Evolutionary conservation across 2,797 vertebrate genomes (phyloP).

Genomic region (Muscicapa striata): DNA sequence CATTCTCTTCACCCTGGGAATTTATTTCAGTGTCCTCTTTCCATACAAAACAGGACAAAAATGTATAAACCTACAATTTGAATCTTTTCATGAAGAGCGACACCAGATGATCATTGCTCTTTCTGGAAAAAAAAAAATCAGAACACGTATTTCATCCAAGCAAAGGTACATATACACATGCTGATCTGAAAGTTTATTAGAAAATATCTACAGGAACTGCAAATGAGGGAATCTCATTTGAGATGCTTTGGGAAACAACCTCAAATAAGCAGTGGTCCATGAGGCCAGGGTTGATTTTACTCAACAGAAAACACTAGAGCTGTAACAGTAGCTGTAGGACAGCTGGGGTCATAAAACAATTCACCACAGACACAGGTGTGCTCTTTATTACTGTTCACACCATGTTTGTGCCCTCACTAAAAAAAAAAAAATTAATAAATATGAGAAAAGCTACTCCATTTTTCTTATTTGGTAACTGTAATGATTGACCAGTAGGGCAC

Average conservation of each 20-base stretch:
- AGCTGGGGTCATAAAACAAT: background rate
- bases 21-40: background rate
- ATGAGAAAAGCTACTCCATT: background rate
- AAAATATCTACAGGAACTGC: background rate
- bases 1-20: background rate
- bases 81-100: background rate
- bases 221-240: background rate
- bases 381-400: background rate
- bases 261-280: background rate
- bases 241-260: background rate
- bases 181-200: background rate
- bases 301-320: background rate
- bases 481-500: background rate
- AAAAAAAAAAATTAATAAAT: background rate
- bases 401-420: rapidly evolving
- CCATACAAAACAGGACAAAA: background rate
- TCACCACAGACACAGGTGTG: background rate
- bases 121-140: background rate
- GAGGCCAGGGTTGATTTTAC: background rate
- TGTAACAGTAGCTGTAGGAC: background rate
- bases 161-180: background rate
- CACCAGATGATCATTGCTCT: background rate
- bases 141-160: background rate
- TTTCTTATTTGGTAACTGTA: background rate
- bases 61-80: background rate